Percentiles rank a stretch among this genome's conserved stretches.
These are phyloP conservation scores for Rhodophaea formosa DNA, from an alignment of 2,888 invertebrate species.

Conservation along the genomic window DNA sequence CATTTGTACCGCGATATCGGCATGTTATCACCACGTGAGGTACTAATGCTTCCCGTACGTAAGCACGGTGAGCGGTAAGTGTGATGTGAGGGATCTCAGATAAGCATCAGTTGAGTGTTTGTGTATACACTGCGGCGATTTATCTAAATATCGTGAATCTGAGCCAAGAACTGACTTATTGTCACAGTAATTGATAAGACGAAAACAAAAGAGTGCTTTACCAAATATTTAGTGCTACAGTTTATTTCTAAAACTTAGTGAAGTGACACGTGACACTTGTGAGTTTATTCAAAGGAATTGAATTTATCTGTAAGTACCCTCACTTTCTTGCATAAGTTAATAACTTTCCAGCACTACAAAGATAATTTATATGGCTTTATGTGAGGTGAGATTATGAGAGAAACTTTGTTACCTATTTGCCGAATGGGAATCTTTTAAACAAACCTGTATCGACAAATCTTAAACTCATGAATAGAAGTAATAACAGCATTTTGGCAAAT, in stretches of 20 bases:
- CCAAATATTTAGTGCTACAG: constrained; percentile 25
- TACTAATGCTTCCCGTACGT: constrained; percentile 26
- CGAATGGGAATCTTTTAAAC: constrained; percentile 19
- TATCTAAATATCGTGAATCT: constrained; percentile 24
- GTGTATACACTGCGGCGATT: constrained; percentile 35
- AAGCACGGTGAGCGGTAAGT: constrained; percentile 22
- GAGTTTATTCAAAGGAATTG: constrained; percentile 25
- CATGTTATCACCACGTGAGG: constrained; percentile 34
- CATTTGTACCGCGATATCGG: constrained; percentile 41
- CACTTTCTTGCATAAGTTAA: constrained; percentile 18
- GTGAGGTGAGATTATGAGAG: constrained; percentile 20
- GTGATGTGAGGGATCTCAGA: constrained; percentile 34
- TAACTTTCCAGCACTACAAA: not conserved
- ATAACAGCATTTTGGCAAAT: constrained; percentile 1
- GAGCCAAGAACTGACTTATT: not conserved
- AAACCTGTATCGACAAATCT: constrained; percentile 3
- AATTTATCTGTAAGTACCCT: constrained; percentile 39
- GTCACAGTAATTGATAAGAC: constrained; percentile 20
- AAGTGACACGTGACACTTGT: constrained; percentile 45
- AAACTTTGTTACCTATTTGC: constrained; percentile 25
- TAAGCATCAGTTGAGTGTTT: constrained; percentile 33
- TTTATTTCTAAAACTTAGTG: constrained; percentile 38
- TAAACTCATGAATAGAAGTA: not conserved
- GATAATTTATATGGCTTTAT: not conserved
- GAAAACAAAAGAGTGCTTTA: constrained; percentile 37